Evolutionary conservation across 2,888 invertebrate species (phyloP).

Genomic region (Psylliodes chrysocephalus): DNA sequence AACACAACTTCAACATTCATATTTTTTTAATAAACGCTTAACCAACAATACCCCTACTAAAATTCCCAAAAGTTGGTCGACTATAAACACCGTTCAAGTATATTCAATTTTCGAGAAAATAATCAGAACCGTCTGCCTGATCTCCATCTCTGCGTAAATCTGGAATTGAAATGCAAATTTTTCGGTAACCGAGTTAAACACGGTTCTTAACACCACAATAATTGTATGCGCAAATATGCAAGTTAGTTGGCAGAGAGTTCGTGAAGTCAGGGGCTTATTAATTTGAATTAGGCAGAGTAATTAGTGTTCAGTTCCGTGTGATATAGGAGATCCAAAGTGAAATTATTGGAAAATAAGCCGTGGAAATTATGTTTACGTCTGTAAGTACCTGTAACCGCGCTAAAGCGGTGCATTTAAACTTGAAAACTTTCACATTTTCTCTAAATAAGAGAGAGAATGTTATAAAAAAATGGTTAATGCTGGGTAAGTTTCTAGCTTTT

Average conservation of each 20-base stretch:
- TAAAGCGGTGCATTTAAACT: too few species aligned
- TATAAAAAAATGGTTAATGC: too few species aligned
- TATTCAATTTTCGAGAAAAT: conserved; percentile 22
- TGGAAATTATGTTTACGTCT: conserved; percentile 25
- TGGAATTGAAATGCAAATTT: conserved; percentile 44
- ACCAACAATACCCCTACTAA: not conserved
- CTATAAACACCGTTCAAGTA: conserved; percentile 5
- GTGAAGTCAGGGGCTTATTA: conserved; percentile 40
- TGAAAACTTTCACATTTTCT: too few species aligned
- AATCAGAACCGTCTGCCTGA: conserved; percentile 31
- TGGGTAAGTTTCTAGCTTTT: too few species aligned
- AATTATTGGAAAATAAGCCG: conserved; percentile 37
- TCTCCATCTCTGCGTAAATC: conserved; percentile 31
- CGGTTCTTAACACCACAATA: conserved; percentile 43
- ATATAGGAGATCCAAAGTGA: conserved; percentile 32
- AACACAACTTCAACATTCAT: too few species aligned
- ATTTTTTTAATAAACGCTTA: not conserved
- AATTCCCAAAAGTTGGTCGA: not conserved
- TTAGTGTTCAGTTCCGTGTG: conserved; percentile 42
- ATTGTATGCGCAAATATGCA: conserved; percentile 44
- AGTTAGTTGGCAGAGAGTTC: conserved; percentile 42
- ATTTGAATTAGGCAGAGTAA: conserved; percentile 40
- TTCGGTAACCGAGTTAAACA: conserved; percentile 40
- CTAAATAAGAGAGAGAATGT: too few species aligned
- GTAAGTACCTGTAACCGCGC: too few species aligned